Evolutionary conservation across 2,888 invertebrate genomes (phyloP), one percentile per base, ranked within the genome.

Genomic region (Lacanobia wlatinum): DNA sequence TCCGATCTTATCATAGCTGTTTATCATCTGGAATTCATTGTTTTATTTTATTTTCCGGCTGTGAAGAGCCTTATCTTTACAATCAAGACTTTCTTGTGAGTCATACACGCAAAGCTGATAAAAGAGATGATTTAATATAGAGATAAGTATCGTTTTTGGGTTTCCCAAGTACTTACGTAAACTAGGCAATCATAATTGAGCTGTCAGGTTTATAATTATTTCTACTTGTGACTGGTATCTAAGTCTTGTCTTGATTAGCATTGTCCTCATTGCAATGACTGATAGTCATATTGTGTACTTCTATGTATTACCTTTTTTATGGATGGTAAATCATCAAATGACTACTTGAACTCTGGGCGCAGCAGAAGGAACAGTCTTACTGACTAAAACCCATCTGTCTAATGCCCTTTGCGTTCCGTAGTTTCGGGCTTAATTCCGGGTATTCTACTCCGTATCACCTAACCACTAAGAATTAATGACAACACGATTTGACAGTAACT

Each of bases 51-150:
- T 16, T 58, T 50, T 28, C 16, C n/a, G 2, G 5, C 46, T 56
- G 56, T 21, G 2, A 34, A 59, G 1, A 23, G 14, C 34, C 21
- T 23, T 70, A 71, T 16, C 18, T 14, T 40, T 5, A 59, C 34
- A 16, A 46, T 53, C 60, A 38, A 18, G 40, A 23, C 73, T 71
- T 46, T 71, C 52, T 43, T 73, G 34, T 73, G 73, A 71, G 9
- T 58, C 70, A 56, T n/a, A 34, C 34, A 59, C 34, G 43, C 71
- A 6, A 28, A 21, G 18, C 10, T n/a, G 55, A 70, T 70, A 48
- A n/a, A 16, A 34, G 23, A 14, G 34, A 69, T 55, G 21, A 10
- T n/a, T n/a, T n/a, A 16, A 23, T 55, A 4, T 14, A 70, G 5
- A 34, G 23, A 56, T 69, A 59, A 43, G 2, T 43, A 43, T 12